Base-by-base conservation (phyloP, 2,797 vertebrate genomes). In the Taeniopygia guttata region DNA sequence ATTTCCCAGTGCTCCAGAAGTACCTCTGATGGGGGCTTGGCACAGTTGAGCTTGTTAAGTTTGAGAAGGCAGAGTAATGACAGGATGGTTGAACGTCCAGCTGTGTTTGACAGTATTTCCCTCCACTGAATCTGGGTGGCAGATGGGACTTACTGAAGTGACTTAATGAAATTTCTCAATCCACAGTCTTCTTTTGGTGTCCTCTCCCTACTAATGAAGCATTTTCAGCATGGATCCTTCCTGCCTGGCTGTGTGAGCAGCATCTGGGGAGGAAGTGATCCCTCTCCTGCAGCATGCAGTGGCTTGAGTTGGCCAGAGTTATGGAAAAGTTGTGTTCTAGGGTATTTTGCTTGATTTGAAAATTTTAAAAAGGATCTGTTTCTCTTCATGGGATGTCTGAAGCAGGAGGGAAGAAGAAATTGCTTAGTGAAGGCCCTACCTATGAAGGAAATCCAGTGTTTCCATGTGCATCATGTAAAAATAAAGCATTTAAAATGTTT, bases 111-210 rank as follows among this genome's bases (percentile, higher is more conserved):
- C 92, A 95, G 84, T 64, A 15, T 89, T 93, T 93, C 66, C 54
- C 79, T 81, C 54, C 48, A 38, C 66, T 68, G 87, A 94, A 92
- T 96, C 78, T 94, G 93, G 90, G 92, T 93, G 90, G 82, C 95
- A 95, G 92, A 95, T 94, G 94, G 96, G 92, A 78, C 77, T 96
- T 75, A 73, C 69, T 94, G 73, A 75, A 95, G 73, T 79, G 77
- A 84, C 81, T 95, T 93, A 79, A 70, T 77, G 92, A 84, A 87
- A 79, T 93, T 87, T 90, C 94, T 94, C 90, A 88, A 55, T 85
- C 84, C 2, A 0, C 21, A 23, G n/a, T 22, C 78, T 67, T 84
- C 45, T 90, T 48, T 56, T 6, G 5, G 48, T 87, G 75, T 87
- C 87, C 49, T 95, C 40, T 93, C 49, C 64, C 49, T 52, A 19